Conservation (phyloP, 2,797 vertebrate species). For the Sitta carolinensis region DNA sequence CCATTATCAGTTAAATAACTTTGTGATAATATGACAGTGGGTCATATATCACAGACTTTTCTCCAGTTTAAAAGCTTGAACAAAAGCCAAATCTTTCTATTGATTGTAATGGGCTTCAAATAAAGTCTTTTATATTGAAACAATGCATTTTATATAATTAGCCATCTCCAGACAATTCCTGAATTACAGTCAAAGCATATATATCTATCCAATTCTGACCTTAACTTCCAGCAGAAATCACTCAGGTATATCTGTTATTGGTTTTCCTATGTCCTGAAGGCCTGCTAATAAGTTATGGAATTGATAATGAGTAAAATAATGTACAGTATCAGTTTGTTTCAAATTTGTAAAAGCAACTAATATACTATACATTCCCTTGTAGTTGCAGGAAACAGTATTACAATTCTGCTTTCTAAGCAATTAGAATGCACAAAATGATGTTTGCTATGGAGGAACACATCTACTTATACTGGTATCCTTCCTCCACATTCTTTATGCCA, state of each 20-base stretch:
- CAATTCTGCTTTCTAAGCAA: conserved; percentile 44
- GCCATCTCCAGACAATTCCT: not conserved
- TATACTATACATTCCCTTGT: conserved; percentile 27
- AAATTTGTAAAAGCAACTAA: conserved; percentile 5
- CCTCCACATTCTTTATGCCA: not conserved
- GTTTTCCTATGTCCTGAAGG: not conserved
- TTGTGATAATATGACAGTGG: not conserved
- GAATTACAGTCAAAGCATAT: not conserved
- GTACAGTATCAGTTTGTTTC: not conserved
- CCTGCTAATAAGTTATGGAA: not conserved
- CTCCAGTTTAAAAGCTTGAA: conserved; percentile 23
- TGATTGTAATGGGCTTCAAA: not conserved
- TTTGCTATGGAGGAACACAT: not conserved
- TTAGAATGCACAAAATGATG: not conserved
- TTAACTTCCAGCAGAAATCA: not conserved
- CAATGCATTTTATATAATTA: not conserved
- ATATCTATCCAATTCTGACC: not conserved
- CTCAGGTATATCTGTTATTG: not conserved
- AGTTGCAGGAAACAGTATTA: conserved; percentile 40
- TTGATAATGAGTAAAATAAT: not conserved
- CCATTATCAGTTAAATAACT: conserved; percentile 26
- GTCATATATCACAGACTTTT: not conserved
- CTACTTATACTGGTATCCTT: not conserved
- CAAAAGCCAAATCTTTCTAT: not conserved
- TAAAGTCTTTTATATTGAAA: not conserved